Evolutionary conservation across 2,113 vertebrate species (phyloP).

Genomic region (Sigmodon hispidus): DNA sequence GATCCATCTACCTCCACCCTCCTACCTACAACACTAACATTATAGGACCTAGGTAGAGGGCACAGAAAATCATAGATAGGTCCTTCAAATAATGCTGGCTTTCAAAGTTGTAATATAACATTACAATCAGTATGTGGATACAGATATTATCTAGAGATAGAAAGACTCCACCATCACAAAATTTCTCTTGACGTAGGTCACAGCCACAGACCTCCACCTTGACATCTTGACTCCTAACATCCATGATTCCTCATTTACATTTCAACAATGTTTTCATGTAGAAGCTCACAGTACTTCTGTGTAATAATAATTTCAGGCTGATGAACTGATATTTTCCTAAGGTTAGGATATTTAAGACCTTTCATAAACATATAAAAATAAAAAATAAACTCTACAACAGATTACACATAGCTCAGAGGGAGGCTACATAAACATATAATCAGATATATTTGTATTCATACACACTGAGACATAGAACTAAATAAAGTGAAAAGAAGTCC

Average conservation of each 20-base stretch:
- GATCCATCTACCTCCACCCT: background rate
- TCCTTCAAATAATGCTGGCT: background rate
- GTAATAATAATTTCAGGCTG: background rate
- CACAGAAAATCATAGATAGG: no score
- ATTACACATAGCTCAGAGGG: background rate
- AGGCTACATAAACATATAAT: background rate
- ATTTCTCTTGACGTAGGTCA: background rate
- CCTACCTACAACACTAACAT: background rate
- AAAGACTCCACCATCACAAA: background rate
- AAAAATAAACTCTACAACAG: background rate
- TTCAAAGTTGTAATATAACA: background rate
- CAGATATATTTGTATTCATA: background rate
- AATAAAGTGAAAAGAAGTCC: background rate
- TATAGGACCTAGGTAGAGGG: no score
- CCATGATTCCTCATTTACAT: background rate
- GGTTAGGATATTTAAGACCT: background rate
- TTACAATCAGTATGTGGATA: background rate
- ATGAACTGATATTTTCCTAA: background rate
- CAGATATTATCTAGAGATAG: background rate
- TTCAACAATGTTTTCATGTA: slow-evolving; percentile 16
- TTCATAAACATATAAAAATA: background rate
- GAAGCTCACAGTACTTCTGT: background rate
- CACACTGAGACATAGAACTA: background rate
- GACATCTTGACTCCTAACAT: background rate
- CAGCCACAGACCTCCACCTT: background rate